Evolutionary conservation across 1,140 invertebrate species (phyloP).

Genomic region (Pseudomyrmex dendroicus): DNA sequence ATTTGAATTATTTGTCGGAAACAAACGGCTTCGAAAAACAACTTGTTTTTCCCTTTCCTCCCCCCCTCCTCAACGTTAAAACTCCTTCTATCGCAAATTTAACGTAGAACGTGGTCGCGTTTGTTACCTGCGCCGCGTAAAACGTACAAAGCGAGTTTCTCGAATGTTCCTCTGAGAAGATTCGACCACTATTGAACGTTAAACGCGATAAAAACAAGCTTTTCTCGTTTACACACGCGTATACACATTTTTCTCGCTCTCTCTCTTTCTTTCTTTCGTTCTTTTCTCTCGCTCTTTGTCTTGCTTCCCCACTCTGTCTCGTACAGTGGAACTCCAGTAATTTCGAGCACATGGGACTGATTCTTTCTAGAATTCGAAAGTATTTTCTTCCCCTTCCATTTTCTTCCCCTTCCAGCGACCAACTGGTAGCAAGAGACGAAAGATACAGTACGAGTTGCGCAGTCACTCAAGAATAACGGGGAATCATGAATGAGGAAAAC

Average conservation of each 20-base stretch:
- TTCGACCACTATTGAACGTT: constrained; percentile 13
- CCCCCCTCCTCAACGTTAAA: background rate
- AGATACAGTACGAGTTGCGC: too few species aligned
- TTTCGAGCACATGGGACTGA: too few species aligned
- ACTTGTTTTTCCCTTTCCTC: background rate
- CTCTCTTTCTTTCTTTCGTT: constrained; percentile 2
- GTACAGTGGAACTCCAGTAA: background rate
- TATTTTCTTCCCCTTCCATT: too few species aligned
- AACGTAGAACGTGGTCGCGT: constrained; percentile 24
- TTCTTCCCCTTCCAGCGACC: too few species aligned
- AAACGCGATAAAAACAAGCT: constrained; percentile 43
- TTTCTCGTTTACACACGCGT: background rate
- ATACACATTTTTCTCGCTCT: background rate
- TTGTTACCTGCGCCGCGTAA: background rate
- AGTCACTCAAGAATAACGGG: too few species aligned
- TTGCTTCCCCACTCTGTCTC: constrained; percentile 1
- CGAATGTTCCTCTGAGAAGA: background rate
- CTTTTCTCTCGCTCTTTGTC: constrained; percentile 31
- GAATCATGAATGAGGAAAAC: too few species aligned
- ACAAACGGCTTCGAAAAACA: constrained; percentile 42
- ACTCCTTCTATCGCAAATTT: constrained; percentile 29
- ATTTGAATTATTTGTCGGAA: too few species aligned
- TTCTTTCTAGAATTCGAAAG: too few species aligned
- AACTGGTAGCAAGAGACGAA: too few species aligned
- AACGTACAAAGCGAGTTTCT: constrained; percentile 20